Percentiles rank a stretch among this genome's conserved stretches.
Evolutionary conservation across 1,140 invertebrate species (phyloP).

Genomic region (Pseudomyrmex cubaensis): DNA sequence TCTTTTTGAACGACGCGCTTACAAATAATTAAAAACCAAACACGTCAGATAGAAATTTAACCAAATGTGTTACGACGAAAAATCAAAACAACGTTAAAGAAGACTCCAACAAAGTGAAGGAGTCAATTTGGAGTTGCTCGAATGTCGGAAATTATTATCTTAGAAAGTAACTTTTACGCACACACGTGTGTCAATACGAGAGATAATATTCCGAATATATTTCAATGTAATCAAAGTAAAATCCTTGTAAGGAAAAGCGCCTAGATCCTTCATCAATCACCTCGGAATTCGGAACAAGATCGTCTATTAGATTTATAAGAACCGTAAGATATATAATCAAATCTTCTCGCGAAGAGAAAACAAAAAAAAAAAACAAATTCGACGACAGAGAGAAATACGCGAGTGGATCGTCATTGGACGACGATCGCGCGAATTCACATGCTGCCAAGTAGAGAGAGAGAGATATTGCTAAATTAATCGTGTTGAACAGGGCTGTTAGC

Average conservation of each 20-base stretch:
- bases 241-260: not conserved
- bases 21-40: not conserved
- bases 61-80: not conserved
- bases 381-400: not conserved
- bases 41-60: conserved; percentile 9
- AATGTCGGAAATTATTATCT: not conserved
- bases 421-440: conserved; percentile 18
- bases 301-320: conserved; percentile 54
- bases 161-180: not conserved
- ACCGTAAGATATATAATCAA: conserved; percentile 29
- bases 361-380: not conserved
- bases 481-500: not conserved
- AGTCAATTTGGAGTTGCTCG: conserved; percentile 13
- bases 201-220: conserved; percentile 8
- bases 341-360: not conserved
- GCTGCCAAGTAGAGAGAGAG: not conserved
- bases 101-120: not conserved
- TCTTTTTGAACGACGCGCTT: not conserved
- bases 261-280: not conserved
- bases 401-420: not conserved
- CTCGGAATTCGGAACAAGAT: conserved; percentile 10
- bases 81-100: conserved; percentile 26
- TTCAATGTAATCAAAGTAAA: conserved; percentile 45
- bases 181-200: not conserved
- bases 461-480: conserved; percentile 22